Percentiles rank a stretch among this genome's conserved stretches.
These are phyloP conservation scores for Holcopasites calliopsidis DNA, from an alignment of 1,140 invertebrate genomes.

Conservation along the genomic window DNA sequence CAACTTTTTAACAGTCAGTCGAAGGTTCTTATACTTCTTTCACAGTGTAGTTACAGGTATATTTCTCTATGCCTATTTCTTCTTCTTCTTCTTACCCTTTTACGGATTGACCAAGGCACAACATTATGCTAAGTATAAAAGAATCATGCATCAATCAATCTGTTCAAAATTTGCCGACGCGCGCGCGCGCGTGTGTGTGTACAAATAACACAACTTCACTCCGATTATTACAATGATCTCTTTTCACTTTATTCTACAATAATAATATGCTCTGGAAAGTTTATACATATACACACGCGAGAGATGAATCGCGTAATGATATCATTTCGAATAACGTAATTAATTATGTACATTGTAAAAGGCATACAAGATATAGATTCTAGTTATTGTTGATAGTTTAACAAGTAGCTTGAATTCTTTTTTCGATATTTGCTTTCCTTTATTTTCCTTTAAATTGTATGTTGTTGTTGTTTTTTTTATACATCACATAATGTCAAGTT, in stretches of 20 bases:
- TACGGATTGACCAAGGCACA: conserved; percentile 39
- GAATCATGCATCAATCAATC: conserved; percentile 10
- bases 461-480: too few species aligned
- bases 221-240: conserved; percentile 50
- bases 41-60: conserved; percentile 19
- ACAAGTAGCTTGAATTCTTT: neutral
- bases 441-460: neutral
- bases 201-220: conserved; percentile 47
- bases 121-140: conserved; percentile 22
- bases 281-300: conserved; percentile 10
- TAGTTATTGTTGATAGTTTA: neutral
- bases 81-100: neutral
- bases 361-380: neutral
- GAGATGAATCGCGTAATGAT: neutral
- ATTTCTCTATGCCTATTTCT: conserved; percentile 1
- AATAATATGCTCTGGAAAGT: conserved; percentile 56
- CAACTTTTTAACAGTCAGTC: neutral
- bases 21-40: conserved; percentile 6
- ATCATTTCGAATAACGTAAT: neutral
- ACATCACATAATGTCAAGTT: conserved; percentile 11
- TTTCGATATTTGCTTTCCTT: neutral
- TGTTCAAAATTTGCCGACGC: conserved; percentile 24
- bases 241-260: conserved; percentile 62
- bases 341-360: conserved; percentile 5
- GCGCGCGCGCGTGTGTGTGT: too few species aligned